Percentiles rank a stretch among this genome's conserved stretches.
phyloP scores from a whole-genome alignment of 2,888 invertebrate genomes.

The Labia minor region DNA sequence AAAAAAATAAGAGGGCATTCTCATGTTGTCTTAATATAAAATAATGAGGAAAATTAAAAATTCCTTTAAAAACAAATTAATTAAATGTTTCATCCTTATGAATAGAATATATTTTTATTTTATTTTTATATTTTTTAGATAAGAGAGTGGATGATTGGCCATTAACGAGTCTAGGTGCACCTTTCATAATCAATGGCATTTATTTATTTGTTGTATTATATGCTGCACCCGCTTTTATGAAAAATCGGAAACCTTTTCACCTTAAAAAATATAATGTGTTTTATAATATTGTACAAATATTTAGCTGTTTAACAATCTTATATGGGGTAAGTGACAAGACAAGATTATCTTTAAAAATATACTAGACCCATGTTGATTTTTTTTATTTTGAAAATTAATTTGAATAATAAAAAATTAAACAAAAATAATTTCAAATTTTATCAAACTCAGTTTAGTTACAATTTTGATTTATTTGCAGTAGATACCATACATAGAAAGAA shows the following conservation, averaged over 20 bases:
- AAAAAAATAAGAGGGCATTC: too few species aligned
- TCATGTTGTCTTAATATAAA: too few species aligned
- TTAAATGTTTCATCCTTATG: too few species aligned
- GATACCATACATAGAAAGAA: too few species aligned
- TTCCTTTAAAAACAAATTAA: too few species aligned
- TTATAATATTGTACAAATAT: slow-evolving; percentile 74
- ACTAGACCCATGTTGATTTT: neutral
- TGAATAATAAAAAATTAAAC: too few species aligned
- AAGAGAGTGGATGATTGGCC: slow-evolving; percentile 51
- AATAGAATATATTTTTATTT: neutral
- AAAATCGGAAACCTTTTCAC: slow-evolving; percentile 51
- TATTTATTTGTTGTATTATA: slow-evolving; percentile 49
- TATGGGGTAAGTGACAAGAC: slow-evolving; percentile 49
- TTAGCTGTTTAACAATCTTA: slow-evolving; percentile 53
- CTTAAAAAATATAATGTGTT: slow-evolving; percentile 53
- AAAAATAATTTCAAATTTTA: too few species aligned
- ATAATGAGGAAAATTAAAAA: too few species aligned
- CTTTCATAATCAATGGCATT: slow-evolving; percentile 40
- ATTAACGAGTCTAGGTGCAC: slow-evolving; percentile 49
- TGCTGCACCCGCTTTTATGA: slow-evolving; percentile 57
- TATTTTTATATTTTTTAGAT: slow-evolving; percentile 36
- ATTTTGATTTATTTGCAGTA: too few species aligned
- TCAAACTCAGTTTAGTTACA: too few species aligned
- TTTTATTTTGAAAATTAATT: neutral
- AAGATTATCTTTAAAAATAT: neutral